phyloP scores from a whole-genome alignment of 1,140 invertebrate genomes.

The Megathymus violae region DNA sequence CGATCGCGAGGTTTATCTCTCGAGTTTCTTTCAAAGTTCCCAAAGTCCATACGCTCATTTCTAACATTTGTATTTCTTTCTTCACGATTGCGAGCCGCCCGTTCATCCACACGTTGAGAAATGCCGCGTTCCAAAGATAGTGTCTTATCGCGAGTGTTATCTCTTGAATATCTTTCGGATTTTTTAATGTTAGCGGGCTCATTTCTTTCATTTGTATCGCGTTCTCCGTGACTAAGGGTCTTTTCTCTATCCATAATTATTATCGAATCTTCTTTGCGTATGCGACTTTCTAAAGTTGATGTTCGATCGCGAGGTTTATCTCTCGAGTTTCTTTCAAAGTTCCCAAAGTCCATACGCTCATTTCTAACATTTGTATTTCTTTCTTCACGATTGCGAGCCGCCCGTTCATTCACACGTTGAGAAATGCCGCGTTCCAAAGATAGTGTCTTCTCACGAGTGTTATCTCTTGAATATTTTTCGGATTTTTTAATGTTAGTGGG shows the following conservation, averaged over 20 bases:
- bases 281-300: too few relatives aligned
- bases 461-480: slow-evolving; percentile 4
- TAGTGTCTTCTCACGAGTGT: not conserved
- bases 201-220: not conserved
- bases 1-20: not conserved
- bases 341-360: not conserved
- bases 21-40: not conserved
- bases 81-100: too few relatives aligned
- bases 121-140: too few relatives aligned
- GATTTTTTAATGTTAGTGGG: not conserved
- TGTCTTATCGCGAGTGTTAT: not conserved
- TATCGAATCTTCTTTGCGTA: too few relatives aligned
- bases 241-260: not conserved
- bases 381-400: too few relatives aligned
- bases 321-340: not conserved
- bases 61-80: not conserved
- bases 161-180: slow-evolving; percentile 1
- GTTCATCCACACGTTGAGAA: too few relatives aligned
- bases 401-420: too few relatives aligned
- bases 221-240: not conserved
- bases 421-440: too few relatives aligned
- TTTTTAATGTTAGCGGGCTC: not conserved
- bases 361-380: not conserved
- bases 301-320: not conserved
- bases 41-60: not conserved